These are phyloP conservation scores for Ceyx melanurus DNA, from an alignment of 2,113 vertebrate species.

Conservation along the genomic window DNA sequence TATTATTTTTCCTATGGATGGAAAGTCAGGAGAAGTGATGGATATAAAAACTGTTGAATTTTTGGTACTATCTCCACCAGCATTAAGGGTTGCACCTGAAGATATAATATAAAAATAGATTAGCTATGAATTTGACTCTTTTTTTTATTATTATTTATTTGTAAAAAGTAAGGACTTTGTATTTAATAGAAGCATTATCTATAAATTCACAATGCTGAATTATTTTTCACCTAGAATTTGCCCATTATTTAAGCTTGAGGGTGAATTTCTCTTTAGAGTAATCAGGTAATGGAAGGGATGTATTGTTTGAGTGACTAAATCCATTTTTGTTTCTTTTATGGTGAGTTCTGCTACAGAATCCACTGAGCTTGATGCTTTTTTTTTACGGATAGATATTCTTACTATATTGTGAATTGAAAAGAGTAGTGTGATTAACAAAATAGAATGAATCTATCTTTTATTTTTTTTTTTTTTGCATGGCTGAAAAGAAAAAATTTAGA, in stretches of 20 bases:
- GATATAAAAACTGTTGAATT: not conserved
- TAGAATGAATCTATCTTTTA: not conserved
- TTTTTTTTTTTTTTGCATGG: not conserved
- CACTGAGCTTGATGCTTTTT: not conserved
- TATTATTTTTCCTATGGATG: not conserved
- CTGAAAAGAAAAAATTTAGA: not conserved
- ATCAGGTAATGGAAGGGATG: no score
- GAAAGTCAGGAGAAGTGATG: not conserved
- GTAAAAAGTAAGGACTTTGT: not conserved
- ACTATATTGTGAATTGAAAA: not conserved
- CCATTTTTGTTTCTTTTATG: not conserved
- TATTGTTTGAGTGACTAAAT: not conserved
- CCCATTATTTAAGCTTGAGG: not conserved
- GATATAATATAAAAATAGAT: not conserved
- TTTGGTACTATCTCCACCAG: not conserved
- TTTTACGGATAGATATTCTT: not conserved
- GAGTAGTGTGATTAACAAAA: not conserved
- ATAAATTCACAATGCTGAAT: not conserved
- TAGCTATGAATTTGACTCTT: rapidly evolving
- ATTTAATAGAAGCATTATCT: not conserved
- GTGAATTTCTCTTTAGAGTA: not conserved
- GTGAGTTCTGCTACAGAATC: not conserved
- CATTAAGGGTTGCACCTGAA: not conserved
- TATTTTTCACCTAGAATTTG: not conserved
- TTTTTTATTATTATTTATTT: not conserved